Percentiles rank a stretch among this genome's conserved stretches.
phyloP scores from a whole-genome alignment of 2,888 invertebrate species.

The Corbicula japonica region DNA sequence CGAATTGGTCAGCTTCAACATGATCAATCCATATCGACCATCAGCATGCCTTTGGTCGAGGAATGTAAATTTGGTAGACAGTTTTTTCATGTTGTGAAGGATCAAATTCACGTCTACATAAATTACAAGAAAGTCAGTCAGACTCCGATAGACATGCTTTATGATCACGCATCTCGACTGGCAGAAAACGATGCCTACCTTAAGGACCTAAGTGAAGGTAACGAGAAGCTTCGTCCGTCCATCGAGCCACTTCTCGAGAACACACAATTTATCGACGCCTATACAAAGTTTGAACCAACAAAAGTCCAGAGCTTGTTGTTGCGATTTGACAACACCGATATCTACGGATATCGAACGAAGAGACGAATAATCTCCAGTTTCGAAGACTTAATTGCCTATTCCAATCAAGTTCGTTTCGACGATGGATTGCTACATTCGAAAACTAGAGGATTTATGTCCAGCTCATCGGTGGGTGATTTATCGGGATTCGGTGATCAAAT shows the following conservation, averaged over 20 bases:
- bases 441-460: neutral
- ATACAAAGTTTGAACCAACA: conserved; percentile 20
- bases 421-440: neutral
- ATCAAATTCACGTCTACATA: conserved; percentile 9
- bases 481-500: too few relatives aligned
- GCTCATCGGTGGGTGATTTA: too few relatives aligned
- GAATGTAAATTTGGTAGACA: conserved; percentile 24
- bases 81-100: conserved; percentile 8
- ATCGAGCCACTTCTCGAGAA: conserved; percentile 19
- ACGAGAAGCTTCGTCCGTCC: neutral
- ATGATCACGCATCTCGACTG: conserved; percentile 8
- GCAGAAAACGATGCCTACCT: neutral
- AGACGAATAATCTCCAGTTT: conserved; percentile 20
- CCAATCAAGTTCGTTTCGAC: conserved; percentile 3
- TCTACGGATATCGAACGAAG: conserved; percentile 10
- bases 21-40: conserved; percentile 17
- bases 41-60: conserved; percentile 13
- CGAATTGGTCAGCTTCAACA: conserved; percentile 22
- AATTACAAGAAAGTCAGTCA: conserved; percentile 4
- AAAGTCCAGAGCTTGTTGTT: neutral
- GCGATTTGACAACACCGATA: conserved; percentile 14
- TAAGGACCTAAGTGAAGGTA: neutral
- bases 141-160: conserved; percentile 3
- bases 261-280: conserved; percentile 19
- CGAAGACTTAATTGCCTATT: conserved; percentile 20